These are phyloP conservation scores for Zootermopsis nevadensis DNA, from an alignment of 2,888 invertebrate species.

Conservation along the genomic window DNA sequence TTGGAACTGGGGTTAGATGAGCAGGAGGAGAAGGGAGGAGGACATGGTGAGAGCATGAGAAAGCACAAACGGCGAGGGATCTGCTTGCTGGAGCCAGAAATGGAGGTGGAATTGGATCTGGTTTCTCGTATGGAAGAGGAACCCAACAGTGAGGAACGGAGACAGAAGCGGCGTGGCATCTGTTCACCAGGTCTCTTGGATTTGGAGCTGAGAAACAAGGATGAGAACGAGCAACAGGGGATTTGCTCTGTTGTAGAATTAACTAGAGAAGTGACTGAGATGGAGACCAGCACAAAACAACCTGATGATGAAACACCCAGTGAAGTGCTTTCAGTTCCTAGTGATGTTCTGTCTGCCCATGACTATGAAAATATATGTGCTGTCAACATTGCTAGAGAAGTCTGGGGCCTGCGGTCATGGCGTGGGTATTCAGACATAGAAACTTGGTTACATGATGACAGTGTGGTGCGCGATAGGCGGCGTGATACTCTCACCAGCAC, in stretches of 20 bases:
- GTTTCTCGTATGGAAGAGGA: neutral
- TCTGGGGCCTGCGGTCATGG: slow-evolving; percentile 75
- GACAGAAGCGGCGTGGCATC: slow-evolving; percentile 61
- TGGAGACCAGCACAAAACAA: neutral
- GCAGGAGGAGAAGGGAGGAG: neutral
- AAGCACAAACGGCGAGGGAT: slow-evolving; percentile 60
- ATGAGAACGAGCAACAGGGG: neutral
- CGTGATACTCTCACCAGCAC: slow-evolving; percentile 61
- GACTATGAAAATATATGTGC: slow-evolving; percentile 76
- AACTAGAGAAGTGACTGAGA: neutral
- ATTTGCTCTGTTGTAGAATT: neutral
- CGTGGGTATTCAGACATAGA: slow-evolving; percentile 74
- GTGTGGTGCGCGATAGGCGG: slow-evolving; percentile 70
- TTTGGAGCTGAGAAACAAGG: slow-evolving; percentile 46
- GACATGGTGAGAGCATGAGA: neutral
- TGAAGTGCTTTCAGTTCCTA: slow-evolving; percentile 52
- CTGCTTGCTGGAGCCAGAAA: slow-evolving; percentile 60
- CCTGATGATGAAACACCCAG: slow-evolving; percentile 49
- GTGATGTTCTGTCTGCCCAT: slow-evolving; percentile 71
- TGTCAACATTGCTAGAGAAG: slow-evolving; percentile 73
- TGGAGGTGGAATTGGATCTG: slow-evolving; percentile 31
- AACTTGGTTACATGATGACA: slow-evolving; percentile 72
- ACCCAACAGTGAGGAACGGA: neutral
- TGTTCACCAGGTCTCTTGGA: slow-evolving; percentile 67
- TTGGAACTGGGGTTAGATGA: slow-evolving; percentile 13